Conservation (phyloP, 1,140 invertebrate genomes). For the Drosophila bocqueti region DNA sequence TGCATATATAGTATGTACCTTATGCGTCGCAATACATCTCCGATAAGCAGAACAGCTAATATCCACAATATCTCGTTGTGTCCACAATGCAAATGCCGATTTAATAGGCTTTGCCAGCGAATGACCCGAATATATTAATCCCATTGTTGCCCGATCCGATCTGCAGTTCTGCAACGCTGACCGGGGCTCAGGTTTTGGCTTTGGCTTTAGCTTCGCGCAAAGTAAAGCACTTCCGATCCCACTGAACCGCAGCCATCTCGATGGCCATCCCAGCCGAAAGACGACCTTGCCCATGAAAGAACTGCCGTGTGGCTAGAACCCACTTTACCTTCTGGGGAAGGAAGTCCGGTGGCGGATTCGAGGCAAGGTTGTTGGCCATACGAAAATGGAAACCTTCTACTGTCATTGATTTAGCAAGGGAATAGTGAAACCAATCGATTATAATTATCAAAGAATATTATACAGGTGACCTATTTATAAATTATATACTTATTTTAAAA, state of each 20-base stretch:
- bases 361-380: not conserved
- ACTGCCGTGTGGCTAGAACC: constrained; percentile 17
- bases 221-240: constrained; percentile 52
- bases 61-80: not conserved
- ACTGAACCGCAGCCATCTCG: constrained; percentile 78
- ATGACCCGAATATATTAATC: constrained; percentile 6
- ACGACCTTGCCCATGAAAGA: constrained; percentile 52
- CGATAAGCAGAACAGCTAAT: constrained; percentile 9
- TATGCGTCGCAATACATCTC: constrained; percentile 33
- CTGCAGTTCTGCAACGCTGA: constrained; percentile 44
- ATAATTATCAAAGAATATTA: not conserved
- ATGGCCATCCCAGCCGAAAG: constrained; percentile 31
- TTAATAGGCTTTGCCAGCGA: constrained; percentile 5
- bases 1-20: not conserved
- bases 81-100: constrained; percentile 10
- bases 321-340: constrained; percentile 23
- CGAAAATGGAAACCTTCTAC: not conserved
- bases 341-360: constrained; percentile 31
- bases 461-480: not conserved
- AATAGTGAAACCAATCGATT: not conserved
- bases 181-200: not conserved
- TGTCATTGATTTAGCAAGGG: not conserved
- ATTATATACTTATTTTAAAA: too few relatives aligned
- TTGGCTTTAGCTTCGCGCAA: constrained; percentile 16
- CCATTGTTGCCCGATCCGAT: constrained; percentile 5